Evolutionary conservation across 2,113 vertebrate genomes (phyloP), one percentile per base, ranked within the genome.

Genomic region (Boulengeromyrus knoepffleri): DNA sequence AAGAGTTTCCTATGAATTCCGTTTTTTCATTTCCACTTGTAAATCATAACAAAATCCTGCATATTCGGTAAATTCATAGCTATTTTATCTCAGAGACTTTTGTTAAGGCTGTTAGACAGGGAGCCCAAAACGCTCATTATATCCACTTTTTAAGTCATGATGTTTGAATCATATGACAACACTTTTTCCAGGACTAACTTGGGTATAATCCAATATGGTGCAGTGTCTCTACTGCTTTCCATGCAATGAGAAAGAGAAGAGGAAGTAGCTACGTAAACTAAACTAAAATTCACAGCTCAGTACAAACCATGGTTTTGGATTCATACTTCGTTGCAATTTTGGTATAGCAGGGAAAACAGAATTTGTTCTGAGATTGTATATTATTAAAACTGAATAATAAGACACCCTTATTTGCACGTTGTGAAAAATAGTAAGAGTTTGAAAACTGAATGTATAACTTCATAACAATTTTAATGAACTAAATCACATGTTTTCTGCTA

Each of bases 81-180:
- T n/a, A 62, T n/a, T 62, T 62, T 62, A n/a, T 62, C 56, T 62
- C 56, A 2, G 56, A n/a, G 56, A 2, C 56, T 58, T 58, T 99
- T 98, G 94, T 91, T 96, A 93, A 95, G 96, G 84, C 96, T 96
- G 95, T 97, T 98, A 94, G 97, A 97, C 93, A 95, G 89, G 89
- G 96, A 94, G 88, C 95, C 96, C 91, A 97, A 92, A 90, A 95
- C 94, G 91, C 94, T 96, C 70, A n/a, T 58, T 58, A 9, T 9
- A 7, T n/a, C 56, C 56, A 21, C 19, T 17, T 24, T 21, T 58
- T 24, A 58, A n/a, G 24, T 58, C 56, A 58, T n/a, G 24, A n/a
- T 9, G 56, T 9, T 58, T 58, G 24, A 58, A 9, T 58, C 7
- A n/a, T 12, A 24, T 58, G 56, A 58, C 5, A 21, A 56, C 7